Evolutionary conservation across 2,797 vertebrate genomes (phyloP).

Genomic region (Pangasius larnaudii): DNA sequence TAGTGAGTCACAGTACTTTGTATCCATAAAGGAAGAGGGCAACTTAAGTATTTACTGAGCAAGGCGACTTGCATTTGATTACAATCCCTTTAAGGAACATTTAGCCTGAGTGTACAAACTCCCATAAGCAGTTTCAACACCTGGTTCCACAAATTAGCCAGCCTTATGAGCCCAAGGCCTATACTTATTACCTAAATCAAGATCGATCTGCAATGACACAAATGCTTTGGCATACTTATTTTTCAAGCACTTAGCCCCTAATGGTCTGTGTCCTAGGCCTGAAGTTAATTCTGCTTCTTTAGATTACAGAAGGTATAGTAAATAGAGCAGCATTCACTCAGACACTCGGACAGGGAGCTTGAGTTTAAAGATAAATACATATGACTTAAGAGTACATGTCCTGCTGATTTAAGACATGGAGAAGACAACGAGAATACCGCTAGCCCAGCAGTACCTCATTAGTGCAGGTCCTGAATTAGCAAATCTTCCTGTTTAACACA

Average conservation of each 20-base stretch:
- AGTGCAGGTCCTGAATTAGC: slow-evolving; percentile 66
- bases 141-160: slow-evolving; percentile 38
- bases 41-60: slow-evolving; percentile 49
- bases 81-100: slow-evolving; percentile 40
- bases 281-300: slow-evolving; percentile 7
- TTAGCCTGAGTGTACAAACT: slow-evolving; percentile 43
- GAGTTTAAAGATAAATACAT: slow-evolving; percentile 22
- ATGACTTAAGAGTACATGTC: slow-evolving; percentile 20
- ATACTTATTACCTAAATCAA: slow-evolving; percentile 33
- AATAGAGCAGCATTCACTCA: background rate
- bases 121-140: slow-evolving; percentile 19
- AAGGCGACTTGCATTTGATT: slow-evolving; percentile 37
- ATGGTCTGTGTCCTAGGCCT: background rate
- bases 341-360: background rate
- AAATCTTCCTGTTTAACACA: slow-evolving; percentile 71
- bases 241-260: background rate
- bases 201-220: background rate
- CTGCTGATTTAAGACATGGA: slow-evolving; percentile 34
- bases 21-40: slow-evolving; percentile 32
- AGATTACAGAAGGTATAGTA: background rate
- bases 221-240: background rate
- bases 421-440: slow-evolving; percentile 67
- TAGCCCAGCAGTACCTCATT: slow-evolving; percentile 68
- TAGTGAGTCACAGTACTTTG: slow-evolving; percentile 65
- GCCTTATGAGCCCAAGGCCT: slow-evolving; percentile 7